Evolutionary conservation across 2,888 invertebrate genomes (phyloP).

Genomic region (Rhaphigaster nebulosa): DNA sequence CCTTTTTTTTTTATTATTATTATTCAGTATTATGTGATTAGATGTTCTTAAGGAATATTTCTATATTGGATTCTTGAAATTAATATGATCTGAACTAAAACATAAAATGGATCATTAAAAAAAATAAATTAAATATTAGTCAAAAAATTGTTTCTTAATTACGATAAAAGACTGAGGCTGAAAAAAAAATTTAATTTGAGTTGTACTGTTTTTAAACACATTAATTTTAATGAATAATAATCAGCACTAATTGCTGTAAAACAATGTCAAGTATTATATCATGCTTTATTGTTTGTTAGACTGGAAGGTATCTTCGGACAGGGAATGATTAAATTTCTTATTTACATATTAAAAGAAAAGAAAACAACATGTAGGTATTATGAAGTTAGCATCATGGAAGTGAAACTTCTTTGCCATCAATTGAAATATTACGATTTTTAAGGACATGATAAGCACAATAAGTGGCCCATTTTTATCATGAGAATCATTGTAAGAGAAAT

Average conservation of each 20-base stretch:
- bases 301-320: neutral
- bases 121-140: neutral
- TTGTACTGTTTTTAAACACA: neutral
- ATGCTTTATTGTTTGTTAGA: neutral
- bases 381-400: neutral
- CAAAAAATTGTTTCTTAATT: neutral
- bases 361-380: no score
- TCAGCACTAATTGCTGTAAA: neutral
- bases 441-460: neutral
- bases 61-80: neutral
- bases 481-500: no score
- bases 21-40: neutral
- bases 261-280: neutral
- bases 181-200: neutral
- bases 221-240: constrained; percentile 3
- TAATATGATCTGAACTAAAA: neutral
- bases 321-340: neutral
- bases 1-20: neutral
- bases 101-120: neutral
- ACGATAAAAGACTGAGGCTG: neutral
- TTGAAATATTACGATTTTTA: neutral
- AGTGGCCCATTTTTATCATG: no score
- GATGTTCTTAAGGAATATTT: neutral
- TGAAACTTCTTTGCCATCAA: neutral
- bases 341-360: neutral